Evolutionary conservation across 2,113 vertebrate species (phyloP).

Genomic region (Thermophis baileyi): DNA sequence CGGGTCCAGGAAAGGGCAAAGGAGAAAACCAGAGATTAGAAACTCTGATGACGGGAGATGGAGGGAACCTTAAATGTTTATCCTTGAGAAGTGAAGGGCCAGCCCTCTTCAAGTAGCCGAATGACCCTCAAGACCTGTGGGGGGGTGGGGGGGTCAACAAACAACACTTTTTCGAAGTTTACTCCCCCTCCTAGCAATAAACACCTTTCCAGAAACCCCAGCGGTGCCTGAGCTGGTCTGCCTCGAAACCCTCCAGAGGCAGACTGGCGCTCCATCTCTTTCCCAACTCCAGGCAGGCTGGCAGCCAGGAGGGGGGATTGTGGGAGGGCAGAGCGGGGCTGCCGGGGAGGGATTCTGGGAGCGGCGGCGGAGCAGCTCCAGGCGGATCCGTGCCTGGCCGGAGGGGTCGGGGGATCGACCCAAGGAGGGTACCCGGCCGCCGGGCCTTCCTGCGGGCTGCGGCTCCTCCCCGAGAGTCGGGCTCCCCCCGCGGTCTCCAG

Average conservation of each 20-base stretch:
- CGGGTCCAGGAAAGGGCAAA: not conserved
- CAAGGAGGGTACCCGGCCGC: not conserved
- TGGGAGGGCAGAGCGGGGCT: not conserved
- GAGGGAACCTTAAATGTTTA: not conserved
- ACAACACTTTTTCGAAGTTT: not conserved
- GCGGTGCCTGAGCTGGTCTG: not conserved
- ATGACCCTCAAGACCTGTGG: not conserved
- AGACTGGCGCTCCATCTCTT: not conserved
- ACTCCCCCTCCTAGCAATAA: not conserved
- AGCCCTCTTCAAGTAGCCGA: not conserved
- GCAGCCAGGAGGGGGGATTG: not conserved
- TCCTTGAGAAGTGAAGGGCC: not conserved
- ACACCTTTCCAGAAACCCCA: not conserved
- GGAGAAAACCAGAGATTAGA: not conserved
- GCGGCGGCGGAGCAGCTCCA: too few species aligned
- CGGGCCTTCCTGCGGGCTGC: not conserved
- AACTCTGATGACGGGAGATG: not conserved
- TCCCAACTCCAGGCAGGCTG: not conserved
- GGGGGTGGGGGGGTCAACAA: accelerated
- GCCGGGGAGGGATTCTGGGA: not conserved
- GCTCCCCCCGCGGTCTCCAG: too few species aligned
- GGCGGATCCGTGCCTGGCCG: too few species aligned
- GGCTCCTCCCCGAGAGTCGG: not conserved
- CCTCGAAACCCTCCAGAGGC: not conserved
- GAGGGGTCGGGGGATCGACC: too few species aligned